phyloP scores from a whole-genome alignment of 2,888 invertebrate genomes.

The Epistrophe eligans region DNA sequence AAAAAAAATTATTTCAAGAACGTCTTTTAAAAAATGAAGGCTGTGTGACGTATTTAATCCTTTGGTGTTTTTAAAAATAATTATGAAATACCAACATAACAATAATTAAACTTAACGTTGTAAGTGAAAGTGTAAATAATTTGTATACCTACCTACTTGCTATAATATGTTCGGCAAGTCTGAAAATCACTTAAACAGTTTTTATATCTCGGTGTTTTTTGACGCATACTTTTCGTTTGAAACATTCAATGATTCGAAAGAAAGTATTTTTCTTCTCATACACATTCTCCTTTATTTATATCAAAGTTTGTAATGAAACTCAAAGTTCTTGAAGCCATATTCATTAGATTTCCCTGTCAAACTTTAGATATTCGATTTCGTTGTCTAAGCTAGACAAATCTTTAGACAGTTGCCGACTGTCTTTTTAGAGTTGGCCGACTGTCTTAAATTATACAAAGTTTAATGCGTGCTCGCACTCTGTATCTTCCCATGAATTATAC shows the following conservation, averaged over 20 bases:
- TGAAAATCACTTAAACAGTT: slow-evolving; percentile 8
- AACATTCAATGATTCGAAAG: background rate
- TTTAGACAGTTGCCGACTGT: no score
- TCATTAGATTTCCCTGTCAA: no score
- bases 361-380: no score
- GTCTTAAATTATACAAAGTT: no score
- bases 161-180: background rate
- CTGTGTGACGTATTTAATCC: slow-evolving; percentile 27
- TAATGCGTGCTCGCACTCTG: no score
- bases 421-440: no score
- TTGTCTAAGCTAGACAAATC: no score
- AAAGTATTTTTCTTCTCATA: background rate
- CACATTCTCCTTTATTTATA: no score
- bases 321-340: no score
- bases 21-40: slow-evolving; percentile 30
- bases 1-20: slow-evolving; percentile 6
- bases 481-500: no score
- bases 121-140: slow-evolving; percentile 22
- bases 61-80: slow-evolving; percentile 4
- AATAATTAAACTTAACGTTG: slow-evolving; percentile 26
- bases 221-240: background rate
- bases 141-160: background rate
- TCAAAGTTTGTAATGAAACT: no score
- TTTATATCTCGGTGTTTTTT: background rate
- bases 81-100: background rate